Evolutionary conservation across 2,888 invertebrate genomes (phyloP).

Genomic region (Hesperia comma): DNA sequence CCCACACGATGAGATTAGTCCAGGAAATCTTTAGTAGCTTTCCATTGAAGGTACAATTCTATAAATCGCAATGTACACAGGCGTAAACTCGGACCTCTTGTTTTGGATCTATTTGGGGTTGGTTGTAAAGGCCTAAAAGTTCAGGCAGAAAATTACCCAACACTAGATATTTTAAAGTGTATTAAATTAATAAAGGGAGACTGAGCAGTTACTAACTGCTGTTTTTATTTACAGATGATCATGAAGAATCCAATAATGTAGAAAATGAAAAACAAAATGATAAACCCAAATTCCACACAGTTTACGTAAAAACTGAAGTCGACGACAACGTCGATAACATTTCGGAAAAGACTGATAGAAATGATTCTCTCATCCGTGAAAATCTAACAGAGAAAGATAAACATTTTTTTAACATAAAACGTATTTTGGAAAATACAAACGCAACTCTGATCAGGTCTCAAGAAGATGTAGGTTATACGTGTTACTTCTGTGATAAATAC

Average conservation of each 20-base stretch:
- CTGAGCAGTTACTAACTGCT: too few species aligned
- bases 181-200: too few species aligned
- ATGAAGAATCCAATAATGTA: background rate
- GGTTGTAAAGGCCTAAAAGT: too few species aligned
- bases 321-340: background rate
- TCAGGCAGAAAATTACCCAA: too few species aligned
- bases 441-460: constrained; percentile 55
- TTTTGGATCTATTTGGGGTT: too few species aligned
- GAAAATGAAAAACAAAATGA: background rate
- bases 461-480: constrained; percentile 53
- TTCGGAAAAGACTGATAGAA: background rate
- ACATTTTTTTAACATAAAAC: constrained; percentile 44
- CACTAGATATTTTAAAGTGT: too few species aligned
- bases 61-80: too few species aligned
- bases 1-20: too few species aligned
- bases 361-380: background rate
- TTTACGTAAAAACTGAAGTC: background rate
- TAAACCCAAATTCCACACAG: background rate
- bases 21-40: too few species aligned
- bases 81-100: too few species aligned
- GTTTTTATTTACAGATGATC: background rate
- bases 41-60: too few species aligned
- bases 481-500: constrained; percentile 51
- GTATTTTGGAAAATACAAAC: constrained; percentile 51
- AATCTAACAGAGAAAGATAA: background rate